phyloP scores from a whole-genome alignment of 2,797 vertebrate species.

The Otolemur crassicaudatus region DNA sequence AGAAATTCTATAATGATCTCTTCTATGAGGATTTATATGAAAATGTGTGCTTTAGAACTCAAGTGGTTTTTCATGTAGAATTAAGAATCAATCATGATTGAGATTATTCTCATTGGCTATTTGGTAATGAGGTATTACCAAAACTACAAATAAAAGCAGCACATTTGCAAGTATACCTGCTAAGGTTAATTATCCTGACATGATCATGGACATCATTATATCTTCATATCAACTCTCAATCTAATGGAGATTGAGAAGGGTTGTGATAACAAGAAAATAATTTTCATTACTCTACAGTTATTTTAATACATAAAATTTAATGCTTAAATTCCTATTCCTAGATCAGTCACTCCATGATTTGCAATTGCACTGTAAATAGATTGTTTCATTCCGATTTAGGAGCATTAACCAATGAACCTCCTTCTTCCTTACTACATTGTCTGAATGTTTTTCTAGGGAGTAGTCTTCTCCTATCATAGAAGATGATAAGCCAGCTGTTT shows the following conservation, averaged over 20 bases:
- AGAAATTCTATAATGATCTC: slow-evolving; percentile 1
- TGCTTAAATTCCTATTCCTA: slow-evolving; percentile 31
- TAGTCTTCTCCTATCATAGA: neutral
- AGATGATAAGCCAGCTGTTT: neutral
- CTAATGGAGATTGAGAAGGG: slow-evolving; percentile 47
- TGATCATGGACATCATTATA: slow-evolving; percentile 65
- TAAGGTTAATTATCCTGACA: slow-evolving; percentile 60
- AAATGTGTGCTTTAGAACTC: slow-evolving; percentile 24
- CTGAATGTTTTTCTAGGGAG: neutral
- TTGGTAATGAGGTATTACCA: slow-evolving; percentile 3
- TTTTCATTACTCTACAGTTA: neutral
- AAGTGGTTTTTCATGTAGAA: slow-evolving; percentile 13
- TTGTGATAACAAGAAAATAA: slow-evolving; percentile 51
- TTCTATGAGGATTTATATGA: slow-evolving; percentile 24
- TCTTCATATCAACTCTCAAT: slow-evolving; percentile 63
- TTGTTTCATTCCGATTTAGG: neutral
- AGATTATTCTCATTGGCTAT: neutral
- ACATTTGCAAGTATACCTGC: slow-evolving; percentile 30
- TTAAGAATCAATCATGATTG: neutral
- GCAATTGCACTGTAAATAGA: neutral
- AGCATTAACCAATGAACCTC: neutral
- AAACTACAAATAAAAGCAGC: slow-evolving; percentile 35
- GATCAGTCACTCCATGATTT: slow-evolving; percentile 18
- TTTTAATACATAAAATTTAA: slow-evolving; percentile 43
- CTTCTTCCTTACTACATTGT: neutral